These are phyloP conservation scores for Heteropelma amictum DNA, from an alignment of 2,888 invertebrate species.

Conservation along the genomic window DNA sequence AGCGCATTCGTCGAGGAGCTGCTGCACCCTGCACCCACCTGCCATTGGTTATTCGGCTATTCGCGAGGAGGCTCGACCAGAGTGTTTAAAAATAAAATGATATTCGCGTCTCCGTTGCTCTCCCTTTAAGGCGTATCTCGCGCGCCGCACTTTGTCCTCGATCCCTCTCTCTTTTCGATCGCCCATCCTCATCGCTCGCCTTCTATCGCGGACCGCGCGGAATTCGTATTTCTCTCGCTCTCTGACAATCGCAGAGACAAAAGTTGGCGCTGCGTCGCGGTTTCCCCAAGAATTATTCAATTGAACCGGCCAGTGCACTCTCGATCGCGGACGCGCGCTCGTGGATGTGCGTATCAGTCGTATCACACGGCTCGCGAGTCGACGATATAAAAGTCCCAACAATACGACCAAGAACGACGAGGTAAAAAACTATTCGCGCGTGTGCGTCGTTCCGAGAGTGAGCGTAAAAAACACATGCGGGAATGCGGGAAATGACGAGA, in stretches of 20 bases:
- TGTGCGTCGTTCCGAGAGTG: neutral
- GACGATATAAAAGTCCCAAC: neutral
- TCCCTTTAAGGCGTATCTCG: constrained; percentile 15
- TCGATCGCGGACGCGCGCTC: no score
- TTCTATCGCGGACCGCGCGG: neutral
- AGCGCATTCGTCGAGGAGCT: no score
- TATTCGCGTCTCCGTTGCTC: no score
- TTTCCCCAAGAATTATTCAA: constrained; percentile 58
- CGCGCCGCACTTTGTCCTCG: constrained; percentile 27
- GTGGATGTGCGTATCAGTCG: constrained; percentile 35
- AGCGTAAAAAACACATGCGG: neutral
- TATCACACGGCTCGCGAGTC: neutral
- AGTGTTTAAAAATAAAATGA: constrained; percentile 70
- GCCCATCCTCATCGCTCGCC: neutral
- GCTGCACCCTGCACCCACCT: constrained; percentile 52
- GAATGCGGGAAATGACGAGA: neutral
- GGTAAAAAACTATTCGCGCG: neutral
- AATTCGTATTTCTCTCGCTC: neutral
- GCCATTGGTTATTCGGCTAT: constrained; percentile 66
- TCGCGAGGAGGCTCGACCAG: constrained; percentile 65
- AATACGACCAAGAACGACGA: neutral
- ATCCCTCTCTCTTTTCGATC: neutral
- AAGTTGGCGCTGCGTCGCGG: constrained; percentile 6
- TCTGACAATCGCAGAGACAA: no score
- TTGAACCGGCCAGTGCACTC: constrained; percentile 70